A percentile compares a stretch with the other conserved stretches of the same genome.
Evolutionary conservation across 2,113 vertebrate species (phyloP).

Genomic region (Numida meleagris): DNA sequence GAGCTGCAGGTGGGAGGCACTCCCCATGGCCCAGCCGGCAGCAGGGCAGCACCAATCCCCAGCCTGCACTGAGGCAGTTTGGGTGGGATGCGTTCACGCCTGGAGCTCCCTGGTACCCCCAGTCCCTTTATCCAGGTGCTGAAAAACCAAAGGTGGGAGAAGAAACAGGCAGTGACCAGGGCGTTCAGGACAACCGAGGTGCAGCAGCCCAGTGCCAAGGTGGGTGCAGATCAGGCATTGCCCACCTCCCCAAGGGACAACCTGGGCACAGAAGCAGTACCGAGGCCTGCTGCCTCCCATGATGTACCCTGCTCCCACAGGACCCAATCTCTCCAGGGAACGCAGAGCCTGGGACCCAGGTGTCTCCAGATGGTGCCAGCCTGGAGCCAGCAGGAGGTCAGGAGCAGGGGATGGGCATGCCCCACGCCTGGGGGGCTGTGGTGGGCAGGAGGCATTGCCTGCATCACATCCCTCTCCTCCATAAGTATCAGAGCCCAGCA

Average conservation of each 20-base stretch:
- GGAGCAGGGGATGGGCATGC: rapidly evolving
- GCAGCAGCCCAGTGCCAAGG: neutral
- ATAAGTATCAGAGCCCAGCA: rapidly evolving
- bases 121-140: conserved; percentile 62
- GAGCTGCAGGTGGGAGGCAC: conserved; percentile 78
- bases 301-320: neutral
- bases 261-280: neutral
- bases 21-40: neutral
- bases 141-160: conserved; percentile 78
- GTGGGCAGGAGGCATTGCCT: neutral
- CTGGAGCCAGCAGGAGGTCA: neutral
- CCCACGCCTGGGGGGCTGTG: neutral
- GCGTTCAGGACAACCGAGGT: neutral
- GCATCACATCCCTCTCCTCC: neutral
- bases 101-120: neutral
- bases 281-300: rapidly evolving
- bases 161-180: conserved; percentile 36
- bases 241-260: neutral
- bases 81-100: neutral
- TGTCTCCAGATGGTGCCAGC: rapidly evolving
- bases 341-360: neutral
- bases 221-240: neutral
- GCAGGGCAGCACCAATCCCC: rapidly evolving
- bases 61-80: rapidly evolving
- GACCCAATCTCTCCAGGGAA: neutral